A percentile compares a stretch with the other conserved stretches of the same genome.
phyloP scores from a whole-genome alignment of 1,140 invertebrate genomes.

The Proctacanthus coquilletti region DNA sequence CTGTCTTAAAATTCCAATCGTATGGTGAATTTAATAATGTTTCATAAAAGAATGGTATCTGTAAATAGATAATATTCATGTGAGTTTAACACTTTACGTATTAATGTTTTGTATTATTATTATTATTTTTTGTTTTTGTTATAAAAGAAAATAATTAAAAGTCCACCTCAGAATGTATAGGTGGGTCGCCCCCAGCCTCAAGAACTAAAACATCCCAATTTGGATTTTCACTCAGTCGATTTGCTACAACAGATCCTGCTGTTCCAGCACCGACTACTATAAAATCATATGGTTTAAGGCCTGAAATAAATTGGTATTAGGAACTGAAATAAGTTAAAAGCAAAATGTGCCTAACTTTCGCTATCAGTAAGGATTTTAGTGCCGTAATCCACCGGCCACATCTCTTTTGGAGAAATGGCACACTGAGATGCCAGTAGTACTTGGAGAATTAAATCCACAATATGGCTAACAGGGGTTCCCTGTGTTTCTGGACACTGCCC shows the following conservation, averaged over 20 bases:
- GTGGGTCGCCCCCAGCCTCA: slow-evolving; percentile 42
- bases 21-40: slow-evolving; percentile 32
- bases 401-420: slow-evolving; percentile 32
- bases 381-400: slow-evolving; percentile 35
- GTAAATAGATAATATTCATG: slow-evolving; percentile 8
- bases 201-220: slow-evolving; percentile 38
- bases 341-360: slow-evolving; percentile 17
- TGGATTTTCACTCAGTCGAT: slow-evolving; percentile 36
- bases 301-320: background rate
- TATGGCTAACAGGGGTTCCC: slow-evolving; percentile 30
- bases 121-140: background rate
- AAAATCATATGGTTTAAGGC: slow-evolving; percentile 20
- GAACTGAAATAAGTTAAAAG: background rate
- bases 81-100: no score
- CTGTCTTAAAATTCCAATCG: slow-evolving; percentile 53
- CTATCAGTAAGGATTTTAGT: slow-evolving; percentile 25
- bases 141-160: background rate
- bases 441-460: slow-evolving; percentile 35
- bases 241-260: slow-evolving; percentile 43
- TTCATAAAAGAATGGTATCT: slow-evolving; percentile 38
- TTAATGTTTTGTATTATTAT: no score
- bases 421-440: slow-evolving; percentile 38
- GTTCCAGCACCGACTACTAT: slow-evolving; percentile 47
- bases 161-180: slow-evolving; percentile 32
- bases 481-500: no score